A percentile compares a stretch with the other conserved stretches of the same genome.
Conservation (phyloP, 2,888 invertebrate species). For the Drosophila kambysellisi region DNA sequence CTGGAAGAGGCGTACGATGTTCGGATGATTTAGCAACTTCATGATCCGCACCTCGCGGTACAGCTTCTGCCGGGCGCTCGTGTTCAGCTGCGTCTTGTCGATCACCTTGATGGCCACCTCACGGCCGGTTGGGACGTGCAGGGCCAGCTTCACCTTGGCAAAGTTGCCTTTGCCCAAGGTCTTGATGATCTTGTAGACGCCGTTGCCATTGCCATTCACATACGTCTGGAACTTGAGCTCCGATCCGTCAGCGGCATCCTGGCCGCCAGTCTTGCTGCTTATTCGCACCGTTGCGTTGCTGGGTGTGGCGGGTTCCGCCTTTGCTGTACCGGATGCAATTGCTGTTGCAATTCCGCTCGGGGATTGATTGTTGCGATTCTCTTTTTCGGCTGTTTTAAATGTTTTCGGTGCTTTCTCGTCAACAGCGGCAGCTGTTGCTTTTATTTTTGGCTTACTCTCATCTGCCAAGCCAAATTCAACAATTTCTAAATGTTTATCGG, state of each 20-base stretch:
- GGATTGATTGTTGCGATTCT: conserved; percentile 43
- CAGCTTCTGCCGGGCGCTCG: conserved; percentile 98
- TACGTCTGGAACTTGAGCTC: conserved; percentile 66
- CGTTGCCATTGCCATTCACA: conserved; percentile 88
- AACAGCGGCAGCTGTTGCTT: conserved; percentile 44
- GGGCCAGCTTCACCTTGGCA: conserved; percentile 99
- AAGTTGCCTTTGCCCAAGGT: conserved; percentile 99
- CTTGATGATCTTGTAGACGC: conserved; percentile 99
- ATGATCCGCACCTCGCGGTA: conserved; percentile 95
- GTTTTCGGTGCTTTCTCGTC: conserved; percentile 51
- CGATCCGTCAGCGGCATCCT: conserved; percentile 57
- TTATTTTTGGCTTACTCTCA: conserved; percentile 59
- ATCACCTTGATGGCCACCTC: conserved; percentile 99
- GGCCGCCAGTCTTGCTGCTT: conserved; percentile 26
- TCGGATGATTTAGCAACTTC: conserved; percentile 99
- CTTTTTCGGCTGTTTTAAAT: conserved; percentile 64
- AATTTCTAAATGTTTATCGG: conserved; percentile 64
- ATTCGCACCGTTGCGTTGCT: conserved; percentile 39
- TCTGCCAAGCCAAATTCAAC: conserved; percentile 60
- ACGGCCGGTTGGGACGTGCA: conserved; percentile 99
- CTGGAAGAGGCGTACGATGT: conserved; percentile 99
- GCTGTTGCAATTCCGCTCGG: conserved; percentile 3
- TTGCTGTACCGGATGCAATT: conserved; percentile 21
- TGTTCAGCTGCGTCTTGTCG: conserved; percentile 99
- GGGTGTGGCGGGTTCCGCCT: conserved; percentile 57